Evolutionary conservation across 2,797 vertebrate genomes (phyloP), one percentile per base, ranked within the genome.

Genomic region (Siniperca scherzeri): DNA sequence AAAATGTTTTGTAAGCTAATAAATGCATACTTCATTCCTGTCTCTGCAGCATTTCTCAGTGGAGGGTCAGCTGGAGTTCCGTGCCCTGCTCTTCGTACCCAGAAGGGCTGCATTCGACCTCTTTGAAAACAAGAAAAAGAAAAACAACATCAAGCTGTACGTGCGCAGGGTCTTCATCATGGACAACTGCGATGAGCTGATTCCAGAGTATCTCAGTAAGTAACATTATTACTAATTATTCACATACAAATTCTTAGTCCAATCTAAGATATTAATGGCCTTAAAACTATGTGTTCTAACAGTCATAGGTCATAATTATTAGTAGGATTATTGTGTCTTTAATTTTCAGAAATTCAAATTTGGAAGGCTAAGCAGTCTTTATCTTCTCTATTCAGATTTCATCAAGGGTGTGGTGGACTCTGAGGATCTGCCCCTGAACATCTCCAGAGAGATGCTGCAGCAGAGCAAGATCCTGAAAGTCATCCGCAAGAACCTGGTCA

Each of bases 381-480:
- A 53, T 70, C 38, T 33, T 48, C 67, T 70, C 33, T 55, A 7
- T 61, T 65, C 67, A 98, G 98, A 98, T 83, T 99, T 98, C 88
- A 97, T 99, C 87, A 96, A 97, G 86, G 98, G 97, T 5, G 98
- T 99, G 60, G 98, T 99, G 56, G 98, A 99, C 81, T 99, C 98
- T 2, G 98, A 99, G 84, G 98, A 99, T 81, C 95, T 99, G 0
- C 98, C 98, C 61, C 92, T 99, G 60, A 99, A 99, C 62, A 99
- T 99, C 92, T 99, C 98, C 83, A 97, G 98, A 94, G 98, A 99
- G 92, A 99, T 98, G 98, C 91, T 99, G 78, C 98, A 99, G 80
- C 98, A 99, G 82, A 99, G 98, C 94, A 99, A 99, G 88, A 99
- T 99, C 88, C 93, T 99, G 65, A 99, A 99, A 76, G 98, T 99